Evolutionary conservation across 1,140 invertebrate genomes (phyloP).

Genomic region (Zaprionus kolodkinae): DNA sequence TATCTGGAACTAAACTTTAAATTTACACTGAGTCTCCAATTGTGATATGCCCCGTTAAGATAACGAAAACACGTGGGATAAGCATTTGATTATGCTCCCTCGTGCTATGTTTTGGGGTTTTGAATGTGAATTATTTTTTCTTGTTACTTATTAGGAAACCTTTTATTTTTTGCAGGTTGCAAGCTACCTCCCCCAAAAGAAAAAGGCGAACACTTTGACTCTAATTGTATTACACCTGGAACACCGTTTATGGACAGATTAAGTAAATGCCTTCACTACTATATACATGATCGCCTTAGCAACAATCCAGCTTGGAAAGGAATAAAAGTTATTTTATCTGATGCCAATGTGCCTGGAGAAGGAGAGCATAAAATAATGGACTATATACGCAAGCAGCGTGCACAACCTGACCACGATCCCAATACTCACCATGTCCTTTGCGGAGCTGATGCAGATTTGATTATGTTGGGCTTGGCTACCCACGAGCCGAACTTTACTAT

Average conservation of each 20-base stretch:
- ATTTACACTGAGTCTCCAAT: neutral
- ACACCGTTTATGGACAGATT: conserved; percentile 99
- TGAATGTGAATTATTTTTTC: neutral
- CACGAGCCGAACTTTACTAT: conserved; percentile 99
- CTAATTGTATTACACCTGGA: conserved; percentile 99
- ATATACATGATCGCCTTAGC: conserved; percentile 96
- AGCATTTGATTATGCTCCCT: neutral
- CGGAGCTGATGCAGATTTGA: conserved; percentile 99
- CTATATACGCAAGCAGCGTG: conserved; percentile 97
- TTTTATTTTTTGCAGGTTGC: conserved; percentile 72
- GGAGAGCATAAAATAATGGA: conserved; percentile 99
- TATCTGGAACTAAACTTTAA: neutral
- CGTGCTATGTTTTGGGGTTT: neutral
- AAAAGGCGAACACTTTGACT: conserved; percentile 97
- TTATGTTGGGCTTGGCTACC: conserved; percentile 98
- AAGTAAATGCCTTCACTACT: conserved; percentile 97
- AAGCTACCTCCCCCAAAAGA: conserved; percentile 95
- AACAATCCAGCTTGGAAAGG: conserved; percentile 97
- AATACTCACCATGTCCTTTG: conserved; percentile 99
- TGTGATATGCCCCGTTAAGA: neutral
- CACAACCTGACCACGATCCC: conserved; percentile 97
- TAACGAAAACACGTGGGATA: neutral
- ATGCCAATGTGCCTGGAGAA: conserved; percentile 99
- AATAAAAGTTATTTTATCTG: conserved; percentile 98
- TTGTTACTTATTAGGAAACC: neutral